These are phyloP conservation scores for Bufo gargarizans DNA, from an alignment of 2,113 vertebrate species.

Conservation along the genomic window DNA sequence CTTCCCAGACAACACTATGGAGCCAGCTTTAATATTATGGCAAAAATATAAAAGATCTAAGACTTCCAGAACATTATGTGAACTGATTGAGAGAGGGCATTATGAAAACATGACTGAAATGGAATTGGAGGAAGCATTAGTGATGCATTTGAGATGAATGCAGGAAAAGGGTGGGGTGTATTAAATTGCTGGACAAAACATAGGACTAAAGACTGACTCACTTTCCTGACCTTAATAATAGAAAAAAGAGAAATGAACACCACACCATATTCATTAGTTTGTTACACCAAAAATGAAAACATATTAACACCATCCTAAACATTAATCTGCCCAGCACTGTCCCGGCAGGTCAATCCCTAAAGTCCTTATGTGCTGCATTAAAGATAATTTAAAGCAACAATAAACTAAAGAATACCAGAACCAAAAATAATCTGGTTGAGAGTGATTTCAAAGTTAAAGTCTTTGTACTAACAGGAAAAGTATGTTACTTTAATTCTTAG, in stretches of 20 bases:
- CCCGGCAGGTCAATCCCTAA: neutral
- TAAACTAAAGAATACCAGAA: slow-evolving; percentile 14
- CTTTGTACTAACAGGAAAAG: slow-evolving; percentile 45
- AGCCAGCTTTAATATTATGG: neutral
- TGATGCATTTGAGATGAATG: neutral
- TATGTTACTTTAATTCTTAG: slow-evolving; percentile 14
- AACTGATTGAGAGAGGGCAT: neutral
- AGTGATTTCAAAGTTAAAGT: slow-evolving; percentile 18
- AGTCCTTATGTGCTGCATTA: neutral
- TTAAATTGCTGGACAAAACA: neutral
- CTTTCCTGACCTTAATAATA: slow-evolving; percentile 29
- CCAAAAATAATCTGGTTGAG: slow-evolving; percentile 5
- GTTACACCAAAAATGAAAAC: slow-evolving; percentile 1
- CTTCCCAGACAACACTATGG: neutral
- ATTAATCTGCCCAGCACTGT: neutral
- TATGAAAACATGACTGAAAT: neutral
- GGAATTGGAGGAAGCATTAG: neutral
- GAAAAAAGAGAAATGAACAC: slow-evolving; percentile 11
- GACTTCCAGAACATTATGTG: neutral
- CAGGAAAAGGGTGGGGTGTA: slow-evolving; percentile 28
- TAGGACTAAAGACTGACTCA: neutral
- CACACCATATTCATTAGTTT: neutral
- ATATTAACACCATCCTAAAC: neutral
- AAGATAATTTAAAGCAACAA: neutral
- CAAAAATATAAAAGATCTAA: neutral